Conservation (phyloP, 2,888 invertebrate species). For the Drosophila meridiana region DNA sequence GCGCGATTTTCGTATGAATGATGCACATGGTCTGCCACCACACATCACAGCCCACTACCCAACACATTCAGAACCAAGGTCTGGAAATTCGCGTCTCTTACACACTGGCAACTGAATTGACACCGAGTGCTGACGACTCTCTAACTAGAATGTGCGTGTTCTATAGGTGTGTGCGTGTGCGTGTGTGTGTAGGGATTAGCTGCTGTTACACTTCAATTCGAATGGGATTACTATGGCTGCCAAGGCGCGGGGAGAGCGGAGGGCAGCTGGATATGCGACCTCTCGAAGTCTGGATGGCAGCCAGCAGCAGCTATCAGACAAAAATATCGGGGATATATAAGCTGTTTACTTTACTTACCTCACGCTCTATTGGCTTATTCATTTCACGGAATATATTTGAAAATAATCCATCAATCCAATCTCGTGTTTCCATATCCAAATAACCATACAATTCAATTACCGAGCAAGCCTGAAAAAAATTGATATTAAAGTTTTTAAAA, state of each 20-base stretch:
- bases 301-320: background rate
- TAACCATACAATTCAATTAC: conserved; percentile 96
- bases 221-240: conserved; percentile 42
- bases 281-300: conserved; percentile 9
- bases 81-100: conserved; percentile 20
- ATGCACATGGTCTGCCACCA: conserved; percentile 26
- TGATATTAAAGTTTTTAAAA: background rate
- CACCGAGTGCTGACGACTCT: conserved; percentile 34
- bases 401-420: conserved; percentile 97
- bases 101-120: conserved; percentile 37
- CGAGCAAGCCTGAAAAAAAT: conserved; percentile 89
- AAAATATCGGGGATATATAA: background rate
- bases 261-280: conserved; percentile 23
- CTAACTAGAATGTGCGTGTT: background rate
- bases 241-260: background rate
- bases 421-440: conserved; percentile 93
- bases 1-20: conserved; percentile 68
- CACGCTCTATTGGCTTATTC: conserved; percentile 89
- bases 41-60: background rate
- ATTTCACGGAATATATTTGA: conserved; percentile 96
- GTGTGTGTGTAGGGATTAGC: conserved; percentile 35
- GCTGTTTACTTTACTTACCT: conserved; percentile 75
- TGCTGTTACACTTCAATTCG: conserved; percentile 56
- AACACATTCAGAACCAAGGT: conserved; percentile 12
- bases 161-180: background rate